These are phyloP conservation scores for Spilarctia lutea DNA, from an alignment of 2,888 invertebrate genomes.

Conservation along the genomic window DNA sequence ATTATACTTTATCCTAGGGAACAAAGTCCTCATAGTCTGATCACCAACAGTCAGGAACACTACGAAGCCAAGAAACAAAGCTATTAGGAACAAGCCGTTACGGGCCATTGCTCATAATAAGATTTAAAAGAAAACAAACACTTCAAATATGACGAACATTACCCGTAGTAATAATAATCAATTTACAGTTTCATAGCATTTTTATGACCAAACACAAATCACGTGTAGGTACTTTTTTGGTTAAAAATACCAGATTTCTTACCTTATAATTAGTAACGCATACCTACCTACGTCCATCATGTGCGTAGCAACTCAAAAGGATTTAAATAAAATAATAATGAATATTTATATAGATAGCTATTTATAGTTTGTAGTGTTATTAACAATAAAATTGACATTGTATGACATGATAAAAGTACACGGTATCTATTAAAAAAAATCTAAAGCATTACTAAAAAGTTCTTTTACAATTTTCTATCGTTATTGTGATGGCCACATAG, in stretches of 20 bases:
- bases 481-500: too few species aligned
- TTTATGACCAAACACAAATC: neutral
- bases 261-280: neutral
- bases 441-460: too few species aligned
- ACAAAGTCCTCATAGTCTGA: slow-evolving; percentile 11
- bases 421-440: too few species aligned
- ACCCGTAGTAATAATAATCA: neutral
- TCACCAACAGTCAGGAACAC: neutral
- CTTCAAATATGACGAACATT: neutral
- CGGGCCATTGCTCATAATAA: slow-evolving; percentile 5
- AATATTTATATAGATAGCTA: too few species aligned
- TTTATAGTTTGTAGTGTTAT: too few species aligned
- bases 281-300: neutral
- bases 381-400: too few species aligned
- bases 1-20: slow-evolving; percentile 47
- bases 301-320: neutral
- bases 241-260: neutral
- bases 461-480: too few species aligned
- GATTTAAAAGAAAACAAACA: neutral
- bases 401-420: too few species aligned
- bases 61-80: slow-evolving; percentile 19
- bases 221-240: neutral
- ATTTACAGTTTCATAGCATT: neutral
- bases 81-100: slow-evolving; percentile 14
- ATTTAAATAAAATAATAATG: neutral